Percentiles rank a stretch among this genome's conserved stretches.
Evolutionary conservation across 2,113 vertebrate species (phyloP).

Genomic region (Arvicanthis niloticus): DNA sequence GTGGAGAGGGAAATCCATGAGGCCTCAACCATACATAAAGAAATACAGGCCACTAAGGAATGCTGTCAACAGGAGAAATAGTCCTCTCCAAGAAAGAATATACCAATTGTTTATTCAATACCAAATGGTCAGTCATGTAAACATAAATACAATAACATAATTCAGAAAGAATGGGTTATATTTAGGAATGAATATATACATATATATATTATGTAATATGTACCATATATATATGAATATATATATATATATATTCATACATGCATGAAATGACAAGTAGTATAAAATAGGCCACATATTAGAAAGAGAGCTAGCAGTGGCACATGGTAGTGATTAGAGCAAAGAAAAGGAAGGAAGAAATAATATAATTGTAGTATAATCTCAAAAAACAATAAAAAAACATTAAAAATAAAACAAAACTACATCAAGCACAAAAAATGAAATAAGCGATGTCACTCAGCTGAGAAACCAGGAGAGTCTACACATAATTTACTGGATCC

Average conservation of each 20-base stretch:
- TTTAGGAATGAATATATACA: not conserved
- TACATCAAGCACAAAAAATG: not conserved
- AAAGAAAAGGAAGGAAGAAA: not conserved
- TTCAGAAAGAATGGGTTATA: not conserved
- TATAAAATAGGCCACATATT: not conserved
- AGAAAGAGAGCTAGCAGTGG: not conserved
- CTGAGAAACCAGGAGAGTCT: not conserved
- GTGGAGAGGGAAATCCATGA: not conserved
- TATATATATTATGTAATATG: too few species aligned
- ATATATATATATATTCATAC: not conserved
- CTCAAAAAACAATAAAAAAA: not conserved
- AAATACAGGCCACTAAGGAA: not conserved
- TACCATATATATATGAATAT: not conserved
- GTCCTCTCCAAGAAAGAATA: not conserved
- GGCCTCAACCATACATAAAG: not conserved
- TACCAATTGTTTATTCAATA: not conserved
- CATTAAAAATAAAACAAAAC: not conserved
- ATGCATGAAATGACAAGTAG: not conserved
- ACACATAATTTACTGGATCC: not conserved
- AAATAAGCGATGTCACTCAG: not conserved
- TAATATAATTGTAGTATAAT: not conserved
- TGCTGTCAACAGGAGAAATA: too few species aligned
- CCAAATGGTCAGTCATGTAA: not conserved
- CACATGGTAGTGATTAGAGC: not conserved
- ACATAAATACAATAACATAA: not conserved